Conservation (phyloP, 2,888 invertebrate species). For the Meiosimyza platycephala region DNA sequence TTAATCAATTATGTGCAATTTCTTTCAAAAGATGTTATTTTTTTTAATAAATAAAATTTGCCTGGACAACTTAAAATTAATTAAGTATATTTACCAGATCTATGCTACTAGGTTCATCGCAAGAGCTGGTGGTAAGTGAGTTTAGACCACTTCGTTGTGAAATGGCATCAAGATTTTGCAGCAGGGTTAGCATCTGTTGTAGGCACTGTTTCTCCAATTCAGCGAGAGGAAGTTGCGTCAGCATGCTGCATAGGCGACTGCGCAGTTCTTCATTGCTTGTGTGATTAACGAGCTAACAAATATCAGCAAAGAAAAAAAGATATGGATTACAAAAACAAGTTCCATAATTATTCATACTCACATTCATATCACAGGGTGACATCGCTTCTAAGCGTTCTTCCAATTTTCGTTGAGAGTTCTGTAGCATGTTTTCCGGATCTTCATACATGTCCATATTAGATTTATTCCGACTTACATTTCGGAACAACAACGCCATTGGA, state of each 20-base stretch:
- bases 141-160: conserved; percentile 53
- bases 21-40: too few relatives aligned
- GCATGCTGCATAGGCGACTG: conserved; percentile 54
- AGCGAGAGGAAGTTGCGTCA: conserved; percentile 57
- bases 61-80: background rate
- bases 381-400: conserved; percentile 50
- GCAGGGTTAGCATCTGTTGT: conserved; percentile 73
- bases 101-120: conserved; percentile 72
- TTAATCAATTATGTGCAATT: too few relatives aligned
- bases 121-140: conserved; percentile 58
- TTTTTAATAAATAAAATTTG: too few relatives aligned
- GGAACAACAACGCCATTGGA: conserved; percentile 48
- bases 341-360: conserved; percentile 40
- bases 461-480: conserved; percentile 40
- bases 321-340: background rate
- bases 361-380: conserved; percentile 55
- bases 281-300: conserved; percentile 40
- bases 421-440: too few relatives aligned
- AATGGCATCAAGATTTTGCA: conserved; percentile 73
- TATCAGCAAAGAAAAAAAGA: background rate
- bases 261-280: conserved; percentile 56
- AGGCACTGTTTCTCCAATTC: conserved; percentile 74
- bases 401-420: conserved; percentile 50
- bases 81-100: conserved; percentile 55
- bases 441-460: conserved; percentile 20